phyloP scores from a whole-genome alignment of 2,888 invertebrate genomes.

The Orthosia gracilis region DNA sequence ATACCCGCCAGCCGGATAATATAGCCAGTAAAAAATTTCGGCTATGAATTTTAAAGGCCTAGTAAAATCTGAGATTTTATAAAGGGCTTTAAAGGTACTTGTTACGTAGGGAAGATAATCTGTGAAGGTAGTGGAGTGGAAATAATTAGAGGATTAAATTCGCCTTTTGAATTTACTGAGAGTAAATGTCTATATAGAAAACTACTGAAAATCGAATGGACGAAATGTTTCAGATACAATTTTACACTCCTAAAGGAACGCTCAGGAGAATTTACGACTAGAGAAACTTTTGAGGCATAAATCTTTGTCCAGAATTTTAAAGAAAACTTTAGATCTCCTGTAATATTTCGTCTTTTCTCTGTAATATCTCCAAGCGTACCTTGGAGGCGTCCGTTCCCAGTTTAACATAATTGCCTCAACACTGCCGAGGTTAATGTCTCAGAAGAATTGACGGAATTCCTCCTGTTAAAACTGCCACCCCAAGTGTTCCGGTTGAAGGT shows the following conservation, averaged over 20 bases:
- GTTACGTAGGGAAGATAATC: conserved; percentile 17
- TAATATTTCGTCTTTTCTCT: conserved; percentile 40
- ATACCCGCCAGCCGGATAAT: conserved; percentile 31
- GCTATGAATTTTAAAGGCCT: conserved; percentile 54
- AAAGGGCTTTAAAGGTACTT: conserved; percentile 18
- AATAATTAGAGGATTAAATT: conserved; percentile 22
- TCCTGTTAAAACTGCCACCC: conserved; percentile 57
- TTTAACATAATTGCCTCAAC: conserved; percentile 73
- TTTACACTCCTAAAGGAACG: not conserved
- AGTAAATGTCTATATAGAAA: not conserved
- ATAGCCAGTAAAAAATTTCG: conserved; percentile 47
- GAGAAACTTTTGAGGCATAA: conserved; percentile 32
- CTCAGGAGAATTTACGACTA: conserved; percentile 26
- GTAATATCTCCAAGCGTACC: conserved; percentile 39
- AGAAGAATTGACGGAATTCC: conserved; percentile 71
- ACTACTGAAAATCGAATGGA: conserved; percentile 2
- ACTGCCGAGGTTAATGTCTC: conserved; percentile 70
- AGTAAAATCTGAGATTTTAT: conserved; percentile 48
- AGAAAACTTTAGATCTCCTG: conserved; percentile 37
- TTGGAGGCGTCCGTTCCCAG: conserved; percentile 64
- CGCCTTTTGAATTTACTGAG: conserved; percentile 12
- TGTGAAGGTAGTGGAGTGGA: conserved; percentile 8
- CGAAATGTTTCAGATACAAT: conserved; percentile 27
- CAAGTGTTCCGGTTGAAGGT: conserved; percentile 32
- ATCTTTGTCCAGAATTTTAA: conserved; percentile 22